phyloP scores from a whole-genome alignment of 2,888 invertebrate species.

The Atherix ibis region DNA sequence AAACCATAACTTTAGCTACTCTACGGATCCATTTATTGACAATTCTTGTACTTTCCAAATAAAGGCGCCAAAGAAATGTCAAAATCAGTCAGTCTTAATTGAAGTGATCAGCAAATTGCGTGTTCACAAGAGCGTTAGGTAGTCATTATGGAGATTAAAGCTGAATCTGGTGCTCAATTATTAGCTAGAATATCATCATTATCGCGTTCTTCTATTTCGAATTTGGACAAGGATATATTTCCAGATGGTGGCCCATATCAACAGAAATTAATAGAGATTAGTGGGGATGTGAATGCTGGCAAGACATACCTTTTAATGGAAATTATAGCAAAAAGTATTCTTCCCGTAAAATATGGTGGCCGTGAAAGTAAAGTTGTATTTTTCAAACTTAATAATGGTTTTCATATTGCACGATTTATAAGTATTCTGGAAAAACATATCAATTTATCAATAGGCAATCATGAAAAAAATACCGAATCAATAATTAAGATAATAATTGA shows the following conservation, averaged over 20 bases:
- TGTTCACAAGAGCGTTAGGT: too few relatives aligned
- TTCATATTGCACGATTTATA: conserved; percentile 23
- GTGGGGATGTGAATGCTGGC: conserved; percentile 32
- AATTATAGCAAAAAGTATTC: conserved; percentile 33
- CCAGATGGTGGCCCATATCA: conserved; percentile 22
- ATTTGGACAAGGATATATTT: conserved; percentile 8
- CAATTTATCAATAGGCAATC: conserved; percentile 13
- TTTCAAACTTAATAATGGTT: conserved; percentile 37
- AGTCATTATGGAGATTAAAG: too few relatives aligned
- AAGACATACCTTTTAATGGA: conserved; percentile 35
- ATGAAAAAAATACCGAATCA: neutral
- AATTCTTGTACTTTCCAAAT: too few relatives aligned
- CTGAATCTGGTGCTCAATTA: conserved; percentile 9
- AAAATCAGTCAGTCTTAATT: too few relatives aligned
- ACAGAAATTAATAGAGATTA: conserved; percentile 35
- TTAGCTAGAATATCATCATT: conserved; percentile 6
- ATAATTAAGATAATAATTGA: conserved; percentile 10
- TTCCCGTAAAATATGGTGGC: conserved; percentile 31
- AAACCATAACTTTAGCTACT: too few relatives aligned
- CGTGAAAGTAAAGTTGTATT: conserved; percentile 32
- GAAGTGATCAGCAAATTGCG: too few relatives aligned
- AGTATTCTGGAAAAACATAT: conserved; percentile 24
- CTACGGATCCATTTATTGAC: too few relatives aligned
- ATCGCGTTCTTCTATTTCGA: conserved; percentile 4
- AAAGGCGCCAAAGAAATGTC: too few relatives aligned